A percentile compares a stretch with the other conserved stretches of the same genome.
Conservation (phyloP, 2,888 invertebrate species). For the Epirrhoe alternata region DNA sequence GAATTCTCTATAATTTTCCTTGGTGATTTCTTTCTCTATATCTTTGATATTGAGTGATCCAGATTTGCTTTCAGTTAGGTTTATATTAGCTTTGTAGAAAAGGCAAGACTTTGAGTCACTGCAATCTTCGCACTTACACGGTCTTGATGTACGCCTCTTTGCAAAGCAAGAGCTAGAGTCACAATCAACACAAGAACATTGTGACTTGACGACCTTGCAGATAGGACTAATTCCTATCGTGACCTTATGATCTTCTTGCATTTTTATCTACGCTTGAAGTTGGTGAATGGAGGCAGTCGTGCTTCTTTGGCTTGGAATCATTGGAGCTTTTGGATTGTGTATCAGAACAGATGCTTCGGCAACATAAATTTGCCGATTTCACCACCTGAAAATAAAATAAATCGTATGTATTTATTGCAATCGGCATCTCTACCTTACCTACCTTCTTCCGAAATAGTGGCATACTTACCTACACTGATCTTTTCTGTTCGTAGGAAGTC, state of each 20-base stretch:
- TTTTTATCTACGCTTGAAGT: constrained; percentile 18
- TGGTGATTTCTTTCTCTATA: constrained; percentile 1
- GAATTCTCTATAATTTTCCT: constrained; percentile 21
- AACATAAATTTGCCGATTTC: constrained; percentile 46
- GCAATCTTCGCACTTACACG: constrained; percentile 44
- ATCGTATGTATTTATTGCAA: neutral
- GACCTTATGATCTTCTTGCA: constrained; percentile 19
- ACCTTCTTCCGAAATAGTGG: no score
- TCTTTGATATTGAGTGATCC: constrained; percentile 7
- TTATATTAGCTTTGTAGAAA: constrained; percentile 28
- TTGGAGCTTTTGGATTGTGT: constrained; percentile 22
- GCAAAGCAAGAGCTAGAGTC: constrained; percentile 53
- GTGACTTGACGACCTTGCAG: constrained; percentile 30
- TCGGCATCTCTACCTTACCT: neutral
- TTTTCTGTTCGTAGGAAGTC: no score
- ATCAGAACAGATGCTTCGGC: constrained; percentile 37
- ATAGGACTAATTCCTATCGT: constrained; percentile 12
- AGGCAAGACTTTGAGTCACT: constrained; percentile 44
- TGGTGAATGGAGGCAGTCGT: constrained; percentile 37
- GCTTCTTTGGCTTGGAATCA: constrained; percentile 43
- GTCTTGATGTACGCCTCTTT: constrained; percentile 42
- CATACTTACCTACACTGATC: no score
- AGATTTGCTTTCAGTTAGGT: constrained; percentile 5
- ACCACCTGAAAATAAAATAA: constrained; percentile 44
- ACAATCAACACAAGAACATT: constrained; percentile 62